Percentiles rank a stretch among this genome's conserved stretches.
phyloP scores from a whole-genome alignment of 2,797 vertebrate genomes.

The Cyprinodon diabolis region DNA sequence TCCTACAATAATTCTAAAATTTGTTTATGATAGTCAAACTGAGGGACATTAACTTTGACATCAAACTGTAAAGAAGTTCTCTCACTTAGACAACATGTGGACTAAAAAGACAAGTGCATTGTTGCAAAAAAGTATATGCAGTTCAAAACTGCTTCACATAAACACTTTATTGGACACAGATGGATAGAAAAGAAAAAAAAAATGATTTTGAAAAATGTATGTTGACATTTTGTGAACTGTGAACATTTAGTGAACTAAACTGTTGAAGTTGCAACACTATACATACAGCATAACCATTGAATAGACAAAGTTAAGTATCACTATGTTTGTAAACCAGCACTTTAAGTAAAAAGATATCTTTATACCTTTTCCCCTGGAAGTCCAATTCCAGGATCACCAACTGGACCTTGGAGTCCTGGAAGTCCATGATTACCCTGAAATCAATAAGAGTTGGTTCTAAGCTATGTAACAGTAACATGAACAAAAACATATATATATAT shows the following conservation, averaged over 20 bases:
- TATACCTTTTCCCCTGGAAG: constrained; percentile 85
- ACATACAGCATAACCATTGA: background rate
- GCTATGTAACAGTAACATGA: background rate
- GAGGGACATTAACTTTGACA: too few species aligned
- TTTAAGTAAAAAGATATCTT: background rate
- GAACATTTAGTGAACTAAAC: background rate
- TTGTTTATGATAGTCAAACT: too few species aligned
- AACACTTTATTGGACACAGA: too few species aligned
- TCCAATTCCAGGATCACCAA: constrained; percentile 81
- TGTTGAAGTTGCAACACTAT: background rate
- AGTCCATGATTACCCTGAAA: constrained; percentile 81
- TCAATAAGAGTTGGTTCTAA: background rate
- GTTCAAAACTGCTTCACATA: too few species aligned
- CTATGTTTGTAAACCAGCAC: background rate
- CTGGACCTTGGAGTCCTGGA: constrained; percentile 78
- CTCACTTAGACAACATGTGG: too few species aligned
- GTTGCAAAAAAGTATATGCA: too few species aligned
- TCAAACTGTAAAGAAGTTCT: too few species aligned
- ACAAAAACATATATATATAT: background rate
- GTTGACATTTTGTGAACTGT: too few species aligned
- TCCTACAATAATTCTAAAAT: too few species aligned
- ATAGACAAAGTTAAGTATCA: background rate
- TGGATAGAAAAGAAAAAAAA: too few species aligned
- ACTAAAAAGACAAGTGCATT: too few species aligned
- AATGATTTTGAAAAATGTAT: too few species aligned